Evolutionary conservation across 2,797 vertebrate species (phyloP).

Genomic region (Cryptoprocta ferox): DNA sequence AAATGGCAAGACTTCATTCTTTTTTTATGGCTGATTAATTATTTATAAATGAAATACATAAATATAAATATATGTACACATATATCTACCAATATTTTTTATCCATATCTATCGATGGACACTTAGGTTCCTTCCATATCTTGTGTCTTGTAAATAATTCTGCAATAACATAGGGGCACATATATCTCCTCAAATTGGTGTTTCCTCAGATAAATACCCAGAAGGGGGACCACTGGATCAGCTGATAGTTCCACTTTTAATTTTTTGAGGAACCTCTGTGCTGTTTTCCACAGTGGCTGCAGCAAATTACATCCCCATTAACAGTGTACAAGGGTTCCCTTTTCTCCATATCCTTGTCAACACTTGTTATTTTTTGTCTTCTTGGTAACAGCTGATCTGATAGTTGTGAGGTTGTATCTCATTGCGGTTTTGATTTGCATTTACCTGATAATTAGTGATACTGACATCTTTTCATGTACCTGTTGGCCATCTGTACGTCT

Average conservation of each 20-base stretch:
- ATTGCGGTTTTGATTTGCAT: neutral
- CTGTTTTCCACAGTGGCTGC: neutral
- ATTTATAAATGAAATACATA: neutral
- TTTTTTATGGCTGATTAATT: neutral
- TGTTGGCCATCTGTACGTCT: neutral
- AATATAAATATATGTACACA: neutral
- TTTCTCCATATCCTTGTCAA: neutral
- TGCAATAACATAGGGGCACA: neutral
- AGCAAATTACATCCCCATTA: neutral
- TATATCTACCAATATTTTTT: neutral
- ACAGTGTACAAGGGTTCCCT: neutral
- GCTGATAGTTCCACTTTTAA: neutral
- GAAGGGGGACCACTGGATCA: neutral
- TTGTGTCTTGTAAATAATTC: neutral
- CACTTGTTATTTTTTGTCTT: neutral
- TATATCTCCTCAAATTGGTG: neutral
- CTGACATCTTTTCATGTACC: neutral
- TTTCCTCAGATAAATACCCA: neutral
- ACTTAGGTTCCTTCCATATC: neutral
- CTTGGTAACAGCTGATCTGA: neutral
- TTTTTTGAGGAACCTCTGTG: neutral
- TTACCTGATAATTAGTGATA: neutral
- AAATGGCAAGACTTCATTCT: neutral
- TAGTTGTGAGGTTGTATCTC: neutral
- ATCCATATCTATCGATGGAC: neutral